Conservation (phyloP, 2,113 vertebrate species). For the Triplophysa tibetana region DNA sequence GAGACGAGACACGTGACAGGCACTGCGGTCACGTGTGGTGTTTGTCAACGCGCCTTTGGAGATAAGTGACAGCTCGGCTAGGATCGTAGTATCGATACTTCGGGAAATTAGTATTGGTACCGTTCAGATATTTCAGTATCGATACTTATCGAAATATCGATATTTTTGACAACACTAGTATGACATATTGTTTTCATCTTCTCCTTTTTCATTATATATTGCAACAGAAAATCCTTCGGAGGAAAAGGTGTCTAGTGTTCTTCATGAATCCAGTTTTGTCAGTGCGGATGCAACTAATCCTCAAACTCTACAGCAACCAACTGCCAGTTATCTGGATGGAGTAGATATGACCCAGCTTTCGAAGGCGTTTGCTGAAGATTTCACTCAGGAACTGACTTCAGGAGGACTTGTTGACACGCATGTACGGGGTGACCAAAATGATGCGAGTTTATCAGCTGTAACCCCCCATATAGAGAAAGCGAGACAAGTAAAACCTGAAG, state of each 20-base stretch:
- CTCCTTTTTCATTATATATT: not conserved
- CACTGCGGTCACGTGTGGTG: no score
- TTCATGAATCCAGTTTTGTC: not conserved
- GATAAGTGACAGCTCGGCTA: no score
- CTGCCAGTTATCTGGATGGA: conserved; percentile 46
- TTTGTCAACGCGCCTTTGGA: no score
- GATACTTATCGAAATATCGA: no score
- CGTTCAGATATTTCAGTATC: no score
- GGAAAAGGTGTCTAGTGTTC: not conserved
- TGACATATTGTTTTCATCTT: not conserved
- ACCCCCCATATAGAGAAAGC: not conserved
- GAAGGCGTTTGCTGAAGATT: conserved; percentile 70
- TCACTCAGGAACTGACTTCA: conserved; percentile 62
- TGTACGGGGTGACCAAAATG: not conserved
- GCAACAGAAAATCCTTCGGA: not conserved
- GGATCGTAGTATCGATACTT: no score
- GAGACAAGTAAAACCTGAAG: not conserved
- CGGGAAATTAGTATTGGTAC: no score
- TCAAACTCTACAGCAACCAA: conserved; percentile 22
- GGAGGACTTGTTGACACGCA: not conserved
- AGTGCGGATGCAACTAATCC: not conserved
- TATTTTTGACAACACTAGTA: no score
- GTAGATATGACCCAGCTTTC: conserved; percentile 71
- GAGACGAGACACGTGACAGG: no score
- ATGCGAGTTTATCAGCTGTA: not conserved